Base-by-base conservation (phyloP, 2,888 invertebrate genomes). In the Pachycephus smyrnensis region DNA sequence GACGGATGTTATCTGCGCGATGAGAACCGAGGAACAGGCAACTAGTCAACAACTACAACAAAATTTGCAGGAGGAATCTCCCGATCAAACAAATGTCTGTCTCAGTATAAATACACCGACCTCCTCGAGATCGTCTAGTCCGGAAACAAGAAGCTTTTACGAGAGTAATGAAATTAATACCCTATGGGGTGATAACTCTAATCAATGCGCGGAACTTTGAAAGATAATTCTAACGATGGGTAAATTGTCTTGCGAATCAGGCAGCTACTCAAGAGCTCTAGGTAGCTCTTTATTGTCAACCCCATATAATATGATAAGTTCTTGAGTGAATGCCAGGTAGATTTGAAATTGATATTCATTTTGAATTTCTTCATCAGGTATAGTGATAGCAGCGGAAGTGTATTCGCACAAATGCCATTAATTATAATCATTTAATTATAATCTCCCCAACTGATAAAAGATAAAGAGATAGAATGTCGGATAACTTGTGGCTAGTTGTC, bases 1-100 rank as follows among this genome's bases (percentile, higher is more conserved):
- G 82, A 97, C 97, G 36, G 97, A 97, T 91, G 96, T 96, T 82
- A 96, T 97, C 86, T 96, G 96, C 91, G 95, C 95, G 78, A 96
- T 96, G 94, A 93, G 96, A 77, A 96, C 95, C 33, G 95, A 95
- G 87, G 93, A 75, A 36, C 81, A 35, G 76, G 78, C 82, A 12
- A 79, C 79, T n/a, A 75, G 76, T 71, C 79, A 80, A 77, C 74
- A 79, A 74, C 33, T 75, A 75, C 71, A 71, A 78, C 40, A 75
- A 75, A 15, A 79, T 71, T 71, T 31, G 1, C 31, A 31, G 9
- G 71, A 32, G 12, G 77, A 69, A 33, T 75, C 79, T 73, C 69
- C 80, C 6, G 83, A 81, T 68, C 79, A 79, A 15, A 82, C 80
- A 55, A 83, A 85, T 37, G 80, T 77, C 71, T 84, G 85, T 75